Percentiles rank a stretch among this genome's conserved stretches.
phyloP scores from a whole-genome alignment of 2,888 invertebrate species.

The Cerceris ruficornis region DNA sequence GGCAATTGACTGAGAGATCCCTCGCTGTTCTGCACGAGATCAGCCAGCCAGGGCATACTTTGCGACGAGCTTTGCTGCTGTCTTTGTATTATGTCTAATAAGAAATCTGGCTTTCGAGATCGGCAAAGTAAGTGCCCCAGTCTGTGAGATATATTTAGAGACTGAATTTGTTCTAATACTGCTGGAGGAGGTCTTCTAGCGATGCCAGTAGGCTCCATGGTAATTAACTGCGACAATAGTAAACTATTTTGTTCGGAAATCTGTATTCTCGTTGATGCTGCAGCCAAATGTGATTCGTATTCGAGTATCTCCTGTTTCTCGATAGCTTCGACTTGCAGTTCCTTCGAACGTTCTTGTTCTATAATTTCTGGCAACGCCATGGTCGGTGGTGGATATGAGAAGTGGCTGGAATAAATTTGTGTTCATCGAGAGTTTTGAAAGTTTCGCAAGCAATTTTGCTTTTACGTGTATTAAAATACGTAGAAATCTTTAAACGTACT shows the following conservation, averaged over 20 bases:
- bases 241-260: conserved; percentile 95
- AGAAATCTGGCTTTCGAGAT: conserved; percentile 94
- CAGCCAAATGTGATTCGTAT: conserved; percentile 96
- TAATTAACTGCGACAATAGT: conserved; percentile 91
- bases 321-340: conserved; percentile 86
- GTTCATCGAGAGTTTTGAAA: not conserved
- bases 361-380: conserved; percentile 84
- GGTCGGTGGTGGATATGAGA: conserved; percentile 88
- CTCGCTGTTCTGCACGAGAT: conserved; percentile 95
- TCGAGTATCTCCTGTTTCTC: conserved; percentile 92
- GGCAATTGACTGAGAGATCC: conserved; percentile 94
- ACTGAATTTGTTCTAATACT: conserved; percentile 90
- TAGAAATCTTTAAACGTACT: conserved; percentile 83
- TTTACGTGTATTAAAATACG: not conserved
- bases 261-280: conserved; percentile 92
- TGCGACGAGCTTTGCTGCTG: conserved; percentile 91
- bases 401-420: conserved; percentile 83
- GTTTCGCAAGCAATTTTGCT: not conserved
- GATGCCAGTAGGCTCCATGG: conserved; percentile 92
- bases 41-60: conserved; percentile 98
- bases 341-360: conserved; percentile 85
- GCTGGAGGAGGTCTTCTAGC: conserved; percentile 91
- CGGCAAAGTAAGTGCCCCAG: conserved; percentile 95
- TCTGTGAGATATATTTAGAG: conserved; percentile 89
- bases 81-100: conserved; percentile 95